These are phyloP conservation scores for Scaptodrosophila lebanonensis DNA, from an alignment of 1,140 invertebrate species.

Conservation along the genomic window DNA sequence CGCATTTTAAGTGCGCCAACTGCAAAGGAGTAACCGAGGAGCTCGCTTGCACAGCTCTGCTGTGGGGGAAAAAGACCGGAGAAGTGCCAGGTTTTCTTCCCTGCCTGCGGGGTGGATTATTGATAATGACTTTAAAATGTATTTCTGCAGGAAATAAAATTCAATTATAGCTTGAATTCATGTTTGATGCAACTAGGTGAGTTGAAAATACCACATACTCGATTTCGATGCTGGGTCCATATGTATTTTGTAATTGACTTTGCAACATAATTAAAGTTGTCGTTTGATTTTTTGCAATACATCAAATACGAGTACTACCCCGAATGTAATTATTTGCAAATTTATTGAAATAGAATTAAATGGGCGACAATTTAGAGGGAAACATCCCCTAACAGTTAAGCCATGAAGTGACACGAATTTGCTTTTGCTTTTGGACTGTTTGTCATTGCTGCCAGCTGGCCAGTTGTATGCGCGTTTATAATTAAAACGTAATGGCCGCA, in stretches of 20 bases:
- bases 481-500: conserved; percentile 72
- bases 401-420: neutral
- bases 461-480: conserved; percentile 67
- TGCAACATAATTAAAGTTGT: no score
- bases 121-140: conserved; percentile 71
- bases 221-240: no score
- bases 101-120: conserved; percentile 47
- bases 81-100: conserved; percentile 8
- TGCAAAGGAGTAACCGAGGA: conserved; percentile 36
- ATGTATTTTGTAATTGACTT: no score
- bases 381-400: no score
- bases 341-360: no score
- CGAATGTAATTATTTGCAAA: no score
- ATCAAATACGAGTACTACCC: no score
- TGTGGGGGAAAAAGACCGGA: conserved; percentile 24
- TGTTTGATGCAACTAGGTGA: conserved; percentile 36
- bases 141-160: conserved; percentile 66
- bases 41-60: neutral
- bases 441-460: conserved; percentile 35
- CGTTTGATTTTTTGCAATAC: no score
- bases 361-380: no score
- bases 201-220: no score
- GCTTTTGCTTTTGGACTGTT: neutral
- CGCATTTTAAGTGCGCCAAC: conserved; percentile 69
- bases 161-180: conserved; percentile 67